Conservation (phyloP, 2,113 vertebrate genomes). For the Echinops telfairi region DNA sequence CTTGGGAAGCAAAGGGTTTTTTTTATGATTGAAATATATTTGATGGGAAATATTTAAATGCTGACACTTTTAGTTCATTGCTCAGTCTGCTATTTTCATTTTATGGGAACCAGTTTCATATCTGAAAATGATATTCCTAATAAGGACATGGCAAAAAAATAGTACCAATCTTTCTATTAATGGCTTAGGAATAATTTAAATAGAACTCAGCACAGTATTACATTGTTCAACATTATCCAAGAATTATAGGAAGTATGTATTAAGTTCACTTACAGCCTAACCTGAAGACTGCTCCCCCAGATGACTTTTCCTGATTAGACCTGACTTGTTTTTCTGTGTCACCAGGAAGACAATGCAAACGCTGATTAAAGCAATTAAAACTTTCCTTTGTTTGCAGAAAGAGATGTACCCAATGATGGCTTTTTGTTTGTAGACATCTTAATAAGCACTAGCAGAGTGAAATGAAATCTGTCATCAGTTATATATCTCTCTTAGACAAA, state of each 20-base stretch:
- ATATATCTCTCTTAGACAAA: slow-evolving; percentile 93
- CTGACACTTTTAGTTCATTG: slow-evolving; percentile 47
- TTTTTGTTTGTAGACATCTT: slow-evolving; percentile 95
- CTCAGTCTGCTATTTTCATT: slow-evolving; percentile 71
- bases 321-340: slow-evolving; percentile 94
- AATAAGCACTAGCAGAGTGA: slow-evolving; percentile 96
- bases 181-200: slow-evolving; percentile 81
- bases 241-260: slow-evolving; percentile 82
- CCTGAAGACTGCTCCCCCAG: slow-evolving; percentile 88
- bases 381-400: slow-evolving; percentile 96
- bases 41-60: slow-evolving; percentile 39
- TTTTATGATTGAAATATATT: slow-evolving; percentile 57
- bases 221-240: slow-evolving; percentile 79
- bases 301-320: slow-evolving; percentile 92
- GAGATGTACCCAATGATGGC: slow-evolving; percentile 90
- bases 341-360: slow-evolving; percentile 94
- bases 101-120: slow-evolving; percentile 75
- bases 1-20: slow-evolving; percentile 34
- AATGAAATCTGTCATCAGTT: slow-evolving; percentile 98
- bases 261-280: slow-evolving; percentile 78
- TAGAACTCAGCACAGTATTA: slow-evolving; percentile 67
- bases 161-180: slow-evolving; percentile 77
- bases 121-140: slow-evolving; percentile 79
- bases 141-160: slow-evolving; percentile 77
- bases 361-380: slow-evolving; percentile 99